Evolutionary conservation across 1,140 invertebrate species (phyloP), one percentile per base, ranked within the genome.

Genomic region (Anastatus disparis): DNA sequence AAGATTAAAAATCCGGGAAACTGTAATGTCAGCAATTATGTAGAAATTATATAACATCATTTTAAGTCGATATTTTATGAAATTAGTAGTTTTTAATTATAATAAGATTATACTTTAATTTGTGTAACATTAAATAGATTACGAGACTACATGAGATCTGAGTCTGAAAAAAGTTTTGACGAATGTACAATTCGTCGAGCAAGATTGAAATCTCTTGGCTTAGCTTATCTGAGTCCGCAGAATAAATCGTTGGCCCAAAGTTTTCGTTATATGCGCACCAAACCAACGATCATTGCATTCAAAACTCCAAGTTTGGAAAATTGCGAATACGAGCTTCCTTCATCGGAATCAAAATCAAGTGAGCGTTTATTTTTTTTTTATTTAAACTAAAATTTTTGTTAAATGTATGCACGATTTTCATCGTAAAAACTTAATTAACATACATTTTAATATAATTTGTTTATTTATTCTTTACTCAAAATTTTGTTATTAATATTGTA

Each of bases 241-340:
- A 93, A 93, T 77, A 91, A 91, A 77, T 90, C 90, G 15, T 81
- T 94, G 56, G 93, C 92, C 1, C 92, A 94, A 77, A 93, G 92
- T 79, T 94, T 94, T 81, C 87, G 93, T 22, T 95, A 95, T 77
- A 94, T 95, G 93, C 84, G 94, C 40, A 92, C 90, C 55, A 95
- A 95, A 78, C 94, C 94, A 1, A 93, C 93, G 0, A 93, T 95
- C 50, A 94, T 95, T 42, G 92, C 93, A 1, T 93, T 95, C 74
- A 93, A 93, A 82, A 90, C 92, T 2, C 93, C 93, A 3, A 92
- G 90, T 82, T 74, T 92, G 46, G 92, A 93, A 76, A 89, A 90
- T 72, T 89, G 87, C 53, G 89, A 93, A 73, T 81, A 88, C 38
- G 82, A 88, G 22, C 78, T 86, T 29, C 87, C 87, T 15, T 82